Conservation (phyloP, 53 echinoderm and acorn worm genomes). For the Antedon mediterranea region DNA sequence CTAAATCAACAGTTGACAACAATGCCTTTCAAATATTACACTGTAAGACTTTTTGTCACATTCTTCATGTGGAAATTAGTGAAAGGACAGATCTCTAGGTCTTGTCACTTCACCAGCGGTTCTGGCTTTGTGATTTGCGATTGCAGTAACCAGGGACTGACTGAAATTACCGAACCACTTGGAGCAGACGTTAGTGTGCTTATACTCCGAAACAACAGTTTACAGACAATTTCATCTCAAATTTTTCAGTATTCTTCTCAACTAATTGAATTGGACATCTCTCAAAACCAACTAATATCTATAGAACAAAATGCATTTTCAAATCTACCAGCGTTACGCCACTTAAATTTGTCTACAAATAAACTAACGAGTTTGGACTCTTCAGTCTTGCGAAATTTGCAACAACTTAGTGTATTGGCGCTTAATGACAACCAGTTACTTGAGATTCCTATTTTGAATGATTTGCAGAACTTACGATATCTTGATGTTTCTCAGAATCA, state of each 20-base stretch:
- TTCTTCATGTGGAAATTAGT: not conserved
- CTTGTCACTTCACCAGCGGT: not conserved
- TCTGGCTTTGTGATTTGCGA: not conserved
- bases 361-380: not conserved
- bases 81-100: not conserved
- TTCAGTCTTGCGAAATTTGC: not conserved
- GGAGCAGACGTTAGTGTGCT: not conserved
- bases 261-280: not conserved
- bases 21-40: not conserved
- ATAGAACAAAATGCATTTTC: not conserved
- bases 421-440: not conserved
- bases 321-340: not conserved
- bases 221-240: not conserved
- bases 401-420: not conserved
- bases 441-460: not conserved
- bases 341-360: not conserved
- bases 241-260: not conserved
- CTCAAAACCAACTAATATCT: not conserved
- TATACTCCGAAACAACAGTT: not conserved
- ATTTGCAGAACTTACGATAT: conserved; percentile 1
- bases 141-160: not conserved
- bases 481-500: conserved; percentile 7
- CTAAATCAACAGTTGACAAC: not conserved
- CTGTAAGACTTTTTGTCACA: not conserved
- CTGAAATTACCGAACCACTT: not conserved